Evolutionary conservation across 2,797 vertebrate genomes (phyloP), one percentile per base, ranked within the genome.

Genomic region (Crocodylus rhombifer): DNA sequence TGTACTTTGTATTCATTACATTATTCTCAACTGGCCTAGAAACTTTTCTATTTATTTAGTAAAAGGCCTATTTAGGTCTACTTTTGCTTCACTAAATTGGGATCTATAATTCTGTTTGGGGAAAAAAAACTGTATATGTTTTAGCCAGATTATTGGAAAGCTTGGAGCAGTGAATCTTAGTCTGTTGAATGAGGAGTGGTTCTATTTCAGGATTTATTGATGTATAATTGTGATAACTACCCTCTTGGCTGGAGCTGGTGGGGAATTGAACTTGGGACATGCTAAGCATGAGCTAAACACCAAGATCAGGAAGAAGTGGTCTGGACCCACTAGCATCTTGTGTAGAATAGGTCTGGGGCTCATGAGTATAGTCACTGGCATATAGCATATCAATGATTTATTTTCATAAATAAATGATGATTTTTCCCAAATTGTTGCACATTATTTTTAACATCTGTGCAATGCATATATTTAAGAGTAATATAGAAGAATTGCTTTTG

Each of bases 51-150:
- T 58, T 87, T 87, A 13, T 80, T 33, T 76, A 62, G 84, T 85
- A 89, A 85, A 91, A 17, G 20, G 36, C 15, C 58, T 15, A 2
- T 71, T 57, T 30, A 80, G 11, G 14, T 23, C 86, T 92, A 28
- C 42, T 87, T 92, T 90, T 84, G 18, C 92, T 91, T 62, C 61
- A 67, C 58, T 74, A 11, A 90, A 80, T 86, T 87, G 58, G 23
- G 33, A 71, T 23, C 20, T 36, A 42, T 36, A 13, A 42, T 20
- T 13, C 69, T 71, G 21, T 71, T 71, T 25, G 36, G 36, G 21
- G 42, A 71, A 36, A 71, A 36, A 71, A 36, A 71, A 71, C 42
- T 51, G 42, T 51, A 7, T 36, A 20, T 42, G 69, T 42, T 71
- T 6, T 42, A 42, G 36, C 42, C 42, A 71, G 5, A 71, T 42